These are phyloP conservation scores for Nasua narica DNA, from an alignment of 2,797 vertebrate genomes.

Conservation along the genomic window DNA sequence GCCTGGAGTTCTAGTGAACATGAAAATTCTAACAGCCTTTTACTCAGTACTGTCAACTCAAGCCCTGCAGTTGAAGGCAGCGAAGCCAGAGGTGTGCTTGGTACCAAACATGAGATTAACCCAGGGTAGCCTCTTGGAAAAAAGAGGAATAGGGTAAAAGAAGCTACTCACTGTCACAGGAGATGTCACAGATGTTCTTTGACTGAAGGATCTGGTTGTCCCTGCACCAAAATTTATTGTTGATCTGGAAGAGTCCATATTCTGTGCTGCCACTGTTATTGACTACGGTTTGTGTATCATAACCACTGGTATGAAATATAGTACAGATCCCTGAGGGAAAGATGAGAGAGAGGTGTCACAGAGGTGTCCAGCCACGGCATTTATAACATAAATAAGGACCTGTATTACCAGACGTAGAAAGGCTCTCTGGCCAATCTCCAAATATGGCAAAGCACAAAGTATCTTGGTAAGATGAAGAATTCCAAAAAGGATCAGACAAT, in stretches of 20 bases:
- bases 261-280: conserved; percentile 39
- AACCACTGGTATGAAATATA: conserved; percentile 65
- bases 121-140: not conserved
- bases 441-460: not conserved
- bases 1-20: not conserved
- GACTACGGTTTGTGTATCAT: conserved; percentile 36
- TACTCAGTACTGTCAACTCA: not conserved
- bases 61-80: not conserved
- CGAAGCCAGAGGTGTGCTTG: not conserved
- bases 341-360: not conserved
- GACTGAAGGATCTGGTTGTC: conserved; percentile 36
- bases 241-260: conserved; percentile 76
- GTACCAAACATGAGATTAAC: not conserved
- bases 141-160: not conserved
- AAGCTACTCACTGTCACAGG: conserved; percentile 67
- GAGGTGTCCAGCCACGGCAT: not conserved
- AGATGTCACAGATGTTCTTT: conserved; percentile 56
- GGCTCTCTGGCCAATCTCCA: not conserved
- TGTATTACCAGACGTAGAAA: not conserved
- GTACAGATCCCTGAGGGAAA: conserved; percentile 62
- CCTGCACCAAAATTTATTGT: conserved; percentile 61
- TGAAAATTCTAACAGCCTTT: not conserved
- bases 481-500: not conserved
- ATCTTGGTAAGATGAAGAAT: not conserved
- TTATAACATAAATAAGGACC: not conserved